Evolutionary conservation across 2,113 vertebrate species (phyloP).

Genomic region (Cyanoderma ruficeps): DNA sequence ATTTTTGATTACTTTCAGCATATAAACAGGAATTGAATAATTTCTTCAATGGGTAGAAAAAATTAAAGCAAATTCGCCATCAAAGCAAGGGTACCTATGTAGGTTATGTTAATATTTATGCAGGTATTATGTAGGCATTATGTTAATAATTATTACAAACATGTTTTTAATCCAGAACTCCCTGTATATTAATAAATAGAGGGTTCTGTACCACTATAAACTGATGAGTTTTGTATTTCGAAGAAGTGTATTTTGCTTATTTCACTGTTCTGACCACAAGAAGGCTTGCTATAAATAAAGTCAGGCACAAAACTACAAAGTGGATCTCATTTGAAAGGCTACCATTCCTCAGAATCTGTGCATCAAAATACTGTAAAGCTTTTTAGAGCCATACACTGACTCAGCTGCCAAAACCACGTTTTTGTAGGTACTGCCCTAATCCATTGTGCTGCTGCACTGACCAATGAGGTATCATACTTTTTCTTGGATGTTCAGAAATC

Average conservation of each 20-base stretch:
- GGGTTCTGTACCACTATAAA: neutral
- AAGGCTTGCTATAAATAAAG: neutral
- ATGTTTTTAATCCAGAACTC: neutral
- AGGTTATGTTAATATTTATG: neutral
- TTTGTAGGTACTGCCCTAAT: neutral
- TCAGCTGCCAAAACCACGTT: neutral
- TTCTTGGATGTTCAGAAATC: neutral
- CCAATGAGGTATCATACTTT: accelerated
- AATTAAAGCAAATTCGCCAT: neutral
- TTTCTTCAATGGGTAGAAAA: neutral
- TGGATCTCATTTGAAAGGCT: neutral
- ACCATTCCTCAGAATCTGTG: neutral
- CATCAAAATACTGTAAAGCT: neutral
- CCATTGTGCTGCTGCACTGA: neutral
- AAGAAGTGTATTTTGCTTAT: neutral
- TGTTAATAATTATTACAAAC: neutral
- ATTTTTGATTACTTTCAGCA: neutral
- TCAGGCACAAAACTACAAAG: neutral
- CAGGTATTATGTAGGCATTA: neutral
- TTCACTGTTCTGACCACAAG: neutral
- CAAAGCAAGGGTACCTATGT: neutral
- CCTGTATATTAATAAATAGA: neutral
- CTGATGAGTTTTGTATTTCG: neutral
- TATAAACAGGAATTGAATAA: neutral
- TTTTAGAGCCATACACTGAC: neutral